A percentile compares a stretch with the other conserved stretches of the same genome.
Conservation (phyloP, 2,797 vertebrate species). For the Nannoperca australis region DNA sequence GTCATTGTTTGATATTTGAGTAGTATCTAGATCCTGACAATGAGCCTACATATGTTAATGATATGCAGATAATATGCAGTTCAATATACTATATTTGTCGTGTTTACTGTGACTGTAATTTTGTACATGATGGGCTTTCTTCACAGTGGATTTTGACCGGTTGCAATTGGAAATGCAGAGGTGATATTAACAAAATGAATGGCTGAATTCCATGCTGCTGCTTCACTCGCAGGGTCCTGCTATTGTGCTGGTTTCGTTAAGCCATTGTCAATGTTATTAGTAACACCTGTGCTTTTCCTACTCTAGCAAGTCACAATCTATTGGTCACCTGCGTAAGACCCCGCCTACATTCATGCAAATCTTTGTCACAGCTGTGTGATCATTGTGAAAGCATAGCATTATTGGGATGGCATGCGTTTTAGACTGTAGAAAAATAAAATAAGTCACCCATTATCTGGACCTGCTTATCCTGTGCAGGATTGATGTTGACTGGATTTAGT, state of each 20-base stretch:
- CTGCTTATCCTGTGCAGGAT: neutral
- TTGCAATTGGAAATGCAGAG: neutral
- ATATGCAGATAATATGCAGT: neutral
- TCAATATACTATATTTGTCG: neutral
- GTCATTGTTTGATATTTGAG: slow-evolving; percentile 23
- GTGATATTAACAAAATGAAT: slow-evolving; percentile 3
- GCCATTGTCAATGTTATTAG: too few species aligned
- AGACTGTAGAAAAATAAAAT: neutral
- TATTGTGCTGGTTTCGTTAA: neutral
- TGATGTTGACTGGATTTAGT: neutral
- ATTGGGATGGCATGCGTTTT: neutral
- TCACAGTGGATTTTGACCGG: neutral
- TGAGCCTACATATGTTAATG: neutral
- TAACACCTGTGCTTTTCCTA: too few species aligned
- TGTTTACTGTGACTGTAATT: neutral
- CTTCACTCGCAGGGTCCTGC: neutral
- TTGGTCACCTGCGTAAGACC: too few species aligned
- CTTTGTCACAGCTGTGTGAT: too few species aligned
- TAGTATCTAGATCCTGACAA: too few species aligned
- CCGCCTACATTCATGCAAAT: too few species aligned
- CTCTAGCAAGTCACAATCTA: too few species aligned
- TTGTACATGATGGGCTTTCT: neutral
- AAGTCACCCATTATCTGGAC: neutral
- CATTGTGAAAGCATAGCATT: too few species aligned
- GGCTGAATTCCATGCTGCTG: neutral